Evolutionary conservation across 1,140 invertebrate genomes (phyloP).

Genomic region (Drosophila virilis): DNA sequence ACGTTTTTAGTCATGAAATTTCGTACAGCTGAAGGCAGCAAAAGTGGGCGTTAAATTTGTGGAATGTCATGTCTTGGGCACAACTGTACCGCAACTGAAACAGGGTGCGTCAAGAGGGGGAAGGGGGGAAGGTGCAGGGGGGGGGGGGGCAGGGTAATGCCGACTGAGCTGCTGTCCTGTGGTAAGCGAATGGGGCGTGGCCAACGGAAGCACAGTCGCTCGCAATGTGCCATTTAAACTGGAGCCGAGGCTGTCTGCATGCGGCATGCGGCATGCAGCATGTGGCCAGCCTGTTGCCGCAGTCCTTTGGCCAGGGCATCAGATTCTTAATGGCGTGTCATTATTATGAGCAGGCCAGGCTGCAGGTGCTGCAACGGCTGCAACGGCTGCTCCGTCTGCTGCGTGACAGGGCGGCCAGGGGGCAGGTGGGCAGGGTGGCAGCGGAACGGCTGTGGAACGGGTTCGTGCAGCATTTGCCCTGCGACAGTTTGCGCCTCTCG

Average conservation of each 20-base stretch:
- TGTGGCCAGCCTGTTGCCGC: slow-evolving; percentile 12
- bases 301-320: slow-evolving; percentile 32
- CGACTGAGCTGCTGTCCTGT: slow-evolving; percentile 18
- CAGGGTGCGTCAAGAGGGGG: too few species aligned
- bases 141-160: background rate
- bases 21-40: background rate
- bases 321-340: slow-evolving; percentile 80
- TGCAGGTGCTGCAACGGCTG: slow-evolving; percentile 24
- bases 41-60: background rate
- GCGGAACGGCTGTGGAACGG: slow-evolving; percentile 29
- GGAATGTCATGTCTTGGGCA: slow-evolving; percentile 49
- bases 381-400: slow-evolving; percentile 21
- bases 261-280: slow-evolving; percentile 11
- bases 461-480: slow-evolving; percentile 64
- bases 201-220: slow-evolving; percentile 70
- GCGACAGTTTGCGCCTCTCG: slow-evolving; percentile 75
- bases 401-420: background rate
- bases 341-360: slow-evolving; percentile 72
- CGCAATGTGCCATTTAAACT: slow-evolving; percentile 77
- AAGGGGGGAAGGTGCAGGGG: background rate
- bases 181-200: slow-evolving; percentile 57
- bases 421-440: background rate
- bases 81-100: slow-evolving; percentile 52
- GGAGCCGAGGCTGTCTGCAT: slow-evolving; percentile 36
- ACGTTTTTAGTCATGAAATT: too few species aligned